These are phyloP conservation scores for Augochlorella aurata DNA, from an alignment of 2,888 invertebrate species.

Conservation along the genomic window DNA sequence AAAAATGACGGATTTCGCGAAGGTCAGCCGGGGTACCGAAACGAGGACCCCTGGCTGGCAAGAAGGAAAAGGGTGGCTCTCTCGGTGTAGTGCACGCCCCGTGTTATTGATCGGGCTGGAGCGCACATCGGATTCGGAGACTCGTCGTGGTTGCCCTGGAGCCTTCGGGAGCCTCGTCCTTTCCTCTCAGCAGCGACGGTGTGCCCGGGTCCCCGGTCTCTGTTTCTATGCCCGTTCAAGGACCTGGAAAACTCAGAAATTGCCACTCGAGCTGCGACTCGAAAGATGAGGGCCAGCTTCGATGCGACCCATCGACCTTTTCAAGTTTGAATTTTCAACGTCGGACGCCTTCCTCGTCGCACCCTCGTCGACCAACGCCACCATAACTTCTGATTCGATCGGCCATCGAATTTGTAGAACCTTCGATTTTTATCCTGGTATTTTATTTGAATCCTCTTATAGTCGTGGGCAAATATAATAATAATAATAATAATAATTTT, in stretches of 20 bases:
- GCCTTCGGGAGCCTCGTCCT: conserved; percentile 60
- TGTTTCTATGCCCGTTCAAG: conserved; percentile 38
- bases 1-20: conserved; percentile 22
- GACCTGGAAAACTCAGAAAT: conserved; percentile 9
- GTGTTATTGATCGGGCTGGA: conserved; percentile 79
- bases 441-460: too few relatives aligned
- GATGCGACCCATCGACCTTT: conserved; percentile 5
- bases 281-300: conserved; percentile 4
- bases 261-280: background rate
- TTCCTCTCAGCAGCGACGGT: conserved; percentile 51
- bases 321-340: background rate
- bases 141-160: conserved; percentile 65
- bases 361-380: background rate
- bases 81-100: conserved; percentile 75
- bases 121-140: conserved; percentile 76
- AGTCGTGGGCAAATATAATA: too few relatives aligned
- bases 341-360: background rate
- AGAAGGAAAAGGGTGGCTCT: conserved; percentile 64
- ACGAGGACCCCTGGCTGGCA: conserved; percentile 56
- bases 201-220: conserved; percentile 10
- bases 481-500: too few relatives aligned
- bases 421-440: too few relatives aligned
- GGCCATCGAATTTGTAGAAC: too few relatives aligned
- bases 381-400: background rate
- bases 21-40: conserved; percentile 60